These are phyloP conservation scores for Epinephelus malabaricus DNA, from an alignment of 2,797 vertebrate species.

Conservation along the genomic window DNA sequence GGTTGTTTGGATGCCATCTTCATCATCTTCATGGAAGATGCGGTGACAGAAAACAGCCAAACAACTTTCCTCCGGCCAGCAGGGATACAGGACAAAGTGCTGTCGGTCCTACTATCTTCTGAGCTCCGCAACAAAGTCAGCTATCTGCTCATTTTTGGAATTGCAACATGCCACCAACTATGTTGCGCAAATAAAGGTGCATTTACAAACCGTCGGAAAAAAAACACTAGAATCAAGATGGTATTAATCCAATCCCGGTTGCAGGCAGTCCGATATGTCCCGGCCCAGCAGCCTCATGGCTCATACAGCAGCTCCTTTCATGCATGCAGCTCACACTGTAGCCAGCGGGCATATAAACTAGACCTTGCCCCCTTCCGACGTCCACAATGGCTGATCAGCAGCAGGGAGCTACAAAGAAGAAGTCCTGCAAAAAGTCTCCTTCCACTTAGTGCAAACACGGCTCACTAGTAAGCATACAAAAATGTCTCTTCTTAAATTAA, in stretches of 20 bases:
- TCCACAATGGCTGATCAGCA: constrained; percentile 49
- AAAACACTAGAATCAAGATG: background rate
- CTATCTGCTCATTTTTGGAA: constrained; percentile 20
- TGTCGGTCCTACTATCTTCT: background rate
- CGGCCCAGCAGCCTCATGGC: constrained; percentile 42
- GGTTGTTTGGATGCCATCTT: constrained; percentile 62
- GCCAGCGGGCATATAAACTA: constrained; percentile 16
- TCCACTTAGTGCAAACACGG: background rate
- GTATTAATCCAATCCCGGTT: constrained; percentile 27
- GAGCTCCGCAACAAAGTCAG: constrained; percentile 5
- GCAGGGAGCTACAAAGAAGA: background rate
- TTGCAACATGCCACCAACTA: background rate
- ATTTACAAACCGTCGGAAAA: background rate
- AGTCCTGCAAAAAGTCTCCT: constrained; percentile 39
- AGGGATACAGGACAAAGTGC: constrained; percentile 4
- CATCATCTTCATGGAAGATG: constrained; percentile 54
- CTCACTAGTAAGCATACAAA: background rate
- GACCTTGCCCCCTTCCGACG: constrained; percentile 40
- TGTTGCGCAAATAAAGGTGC: background rate
- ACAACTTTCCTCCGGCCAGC: background rate
- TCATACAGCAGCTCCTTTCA: constrained; percentile 31
- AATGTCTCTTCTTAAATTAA: background rate
- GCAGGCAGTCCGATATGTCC: background rate
- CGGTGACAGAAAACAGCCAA: constrained; percentile 3
- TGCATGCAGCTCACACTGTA: background rate